phyloP scores from a whole-genome alignment of 2,888 invertebrate species.

The Hydropsyche betteni region DNA sequence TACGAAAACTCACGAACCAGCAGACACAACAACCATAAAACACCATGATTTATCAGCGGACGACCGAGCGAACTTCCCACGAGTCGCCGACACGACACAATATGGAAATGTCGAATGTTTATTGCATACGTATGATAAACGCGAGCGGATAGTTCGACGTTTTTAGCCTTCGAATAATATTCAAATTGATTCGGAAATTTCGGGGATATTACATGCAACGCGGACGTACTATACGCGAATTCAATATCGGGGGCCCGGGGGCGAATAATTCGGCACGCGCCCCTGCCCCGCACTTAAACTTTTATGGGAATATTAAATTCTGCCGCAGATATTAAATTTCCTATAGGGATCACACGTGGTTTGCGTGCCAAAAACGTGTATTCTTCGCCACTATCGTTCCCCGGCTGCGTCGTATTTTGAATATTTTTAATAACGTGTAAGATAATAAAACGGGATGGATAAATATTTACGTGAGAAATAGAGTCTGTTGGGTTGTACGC shows the following conservation, averaged over 20 bases:
- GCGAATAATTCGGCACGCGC: background rate
- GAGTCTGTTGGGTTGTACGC: too few species aligned
- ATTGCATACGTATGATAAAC: background rate
- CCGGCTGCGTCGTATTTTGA: background rate
- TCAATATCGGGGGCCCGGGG: conserved; percentile 2
- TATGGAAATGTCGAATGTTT: background rate
- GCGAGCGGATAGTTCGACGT: background rate
- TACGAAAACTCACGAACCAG: too few species aligned
- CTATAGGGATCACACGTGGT: conserved; percentile 39
- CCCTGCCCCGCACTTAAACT: conserved; percentile 30
- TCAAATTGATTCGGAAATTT: conserved; percentile 20
- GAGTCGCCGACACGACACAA: too few species aligned
- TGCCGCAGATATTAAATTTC: conserved; percentile 41
- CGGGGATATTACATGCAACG: background rate
- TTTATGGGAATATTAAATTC: conserved; percentile 41
- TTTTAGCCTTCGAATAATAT: conserved; percentile 2
- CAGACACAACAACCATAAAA: too few species aligned
- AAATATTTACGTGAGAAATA: background rate
- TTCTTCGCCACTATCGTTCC: conserved; percentile 1
- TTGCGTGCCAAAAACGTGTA: conserved; percentile 33
- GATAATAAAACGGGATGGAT: background rate
- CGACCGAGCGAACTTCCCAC: too few species aligned
- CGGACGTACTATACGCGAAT: conserved; percentile 1
- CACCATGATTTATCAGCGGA: too few species aligned
- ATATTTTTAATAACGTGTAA: conserved; percentile 14